Evolutionary conservation across 2,888 invertebrate species (phyloP).

Genomic region (Limnephilus lunatus): DNA sequence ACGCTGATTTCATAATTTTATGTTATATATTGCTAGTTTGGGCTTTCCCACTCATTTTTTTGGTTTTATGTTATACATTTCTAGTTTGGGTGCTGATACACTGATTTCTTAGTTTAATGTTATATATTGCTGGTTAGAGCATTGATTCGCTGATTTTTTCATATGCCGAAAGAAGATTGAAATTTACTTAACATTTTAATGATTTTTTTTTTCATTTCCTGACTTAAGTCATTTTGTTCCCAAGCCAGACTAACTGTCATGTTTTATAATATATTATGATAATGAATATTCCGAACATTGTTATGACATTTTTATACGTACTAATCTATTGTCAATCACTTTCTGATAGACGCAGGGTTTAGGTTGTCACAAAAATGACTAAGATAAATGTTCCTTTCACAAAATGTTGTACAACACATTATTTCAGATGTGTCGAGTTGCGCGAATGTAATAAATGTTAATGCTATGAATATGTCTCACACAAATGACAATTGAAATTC

Average conservation of each 20-base stretch:
- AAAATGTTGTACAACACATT: background rate
- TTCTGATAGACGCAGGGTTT: background rate
- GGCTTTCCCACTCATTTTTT: too few species aligned
- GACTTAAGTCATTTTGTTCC: background rate
- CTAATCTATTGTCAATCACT: constrained; percentile 2
- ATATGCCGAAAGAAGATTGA: too few species aligned
- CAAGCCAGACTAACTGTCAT: background rate
- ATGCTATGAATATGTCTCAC: background rate
- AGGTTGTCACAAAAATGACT: background rate
- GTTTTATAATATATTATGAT: background rate
- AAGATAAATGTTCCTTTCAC: background rate
- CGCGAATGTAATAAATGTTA: background rate
- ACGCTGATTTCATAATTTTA: too few species aligned
- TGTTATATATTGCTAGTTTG: too few species aligned
- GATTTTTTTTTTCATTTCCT: background rate
- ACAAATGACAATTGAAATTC: background rate
- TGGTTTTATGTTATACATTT: too few species aligned
- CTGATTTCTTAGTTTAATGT: too few species aligned
- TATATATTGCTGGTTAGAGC: too few species aligned
- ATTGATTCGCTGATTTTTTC: too few species aligned
- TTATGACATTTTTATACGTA: constrained; percentile 2
- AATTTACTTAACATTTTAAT: too few species aligned
- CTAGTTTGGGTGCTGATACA: too few species aligned
- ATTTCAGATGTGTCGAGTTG: background rate
- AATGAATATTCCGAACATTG: background rate